Evolutionary conservation across 23 tunicate genomes (phyloP), one percentile per base, ranked within the genome.

Genomic region (Phallusia fumigata): DNA sequence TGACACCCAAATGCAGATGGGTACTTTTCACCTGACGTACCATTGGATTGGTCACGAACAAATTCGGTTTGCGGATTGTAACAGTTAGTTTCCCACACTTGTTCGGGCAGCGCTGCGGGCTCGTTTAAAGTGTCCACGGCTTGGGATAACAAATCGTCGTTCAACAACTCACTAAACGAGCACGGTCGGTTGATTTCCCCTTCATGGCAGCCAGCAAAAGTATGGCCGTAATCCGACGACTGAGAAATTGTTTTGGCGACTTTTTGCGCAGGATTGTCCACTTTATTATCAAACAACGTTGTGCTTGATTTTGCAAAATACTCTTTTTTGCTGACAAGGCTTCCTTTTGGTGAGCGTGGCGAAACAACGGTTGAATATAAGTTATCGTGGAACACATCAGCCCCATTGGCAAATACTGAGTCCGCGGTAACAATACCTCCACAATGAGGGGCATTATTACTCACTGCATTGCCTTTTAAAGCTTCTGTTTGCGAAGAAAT

Each of bases 91-190:
- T 58, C 69, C 69, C 69, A 58, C 69, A 58, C 69, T 58, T 16
- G 11, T 6, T 58, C 69, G 28, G 69, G 26, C 28, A 24, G 11
- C 11, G 69, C 28, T 1, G 28, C 3, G 26, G 69, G 69, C 69
- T 58, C 69, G 69, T 24, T 58, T 58, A 58, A 13, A 6, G 69
- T 58, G 69, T 58, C 69, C 11, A 58, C 69, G 28, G 69, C 69
- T 24, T 58, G 69, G 28, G 69, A 58, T 58, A 58, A 58, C 69
- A 58, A 58, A 58, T 24, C 69, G 26, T 58, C 69, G 69, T 58
- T 58, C 69, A 58, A 58, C 69, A 58, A 58, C 16, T 58, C 69
- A 13, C 69, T 58, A 24, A 58, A 58, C 69, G 69, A 58, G 69
- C 69, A 58, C 28, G 26, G 69, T 21, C 69, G 11, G 28, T 58